Evolutionary conservation across 1,140 invertebrate genomes (phyloP), one percentile per base, ranked within the genome.

Genomic region (Aplysia californica): DNA sequence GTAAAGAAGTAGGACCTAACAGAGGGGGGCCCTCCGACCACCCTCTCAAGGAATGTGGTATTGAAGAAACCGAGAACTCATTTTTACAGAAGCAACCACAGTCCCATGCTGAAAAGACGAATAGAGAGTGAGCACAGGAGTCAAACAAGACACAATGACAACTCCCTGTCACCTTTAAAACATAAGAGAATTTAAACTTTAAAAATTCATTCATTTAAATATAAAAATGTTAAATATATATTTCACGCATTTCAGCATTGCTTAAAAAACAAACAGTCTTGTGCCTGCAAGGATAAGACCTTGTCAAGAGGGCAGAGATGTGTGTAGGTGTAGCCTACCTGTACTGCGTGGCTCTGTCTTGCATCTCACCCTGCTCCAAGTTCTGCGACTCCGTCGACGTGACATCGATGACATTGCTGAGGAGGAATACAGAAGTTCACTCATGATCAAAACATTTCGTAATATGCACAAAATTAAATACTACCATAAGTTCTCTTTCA

Each of bases 321-420:
- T n/a, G n/a, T n/a, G n/a, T n/a, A n/a, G n/a, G n/a, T n/a, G 5
- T 35, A 10, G 3, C 35, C 4, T 41, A 75, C 72, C 72, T 75
- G 29, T 75, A 75, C 35, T 75, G 72, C 39, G 61, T 75, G 1
- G 72, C 61, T 31, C 72, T 75, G 36, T 75, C 72, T 33, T 75
- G 72, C 72, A 75, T 41, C 31, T 75, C 59, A 33, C 72, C 72
- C 20, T 75, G 72, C 36, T 75, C 72, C 26, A 75, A 18, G n/a
- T 75, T 75, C 29, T 65, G 61, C 26, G 72, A 75, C n/a, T 75
- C 72, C 18, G 36, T 44, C 39, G 72, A 66, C 6, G 72, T 66
- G 29, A 75, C 72, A 75, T 75, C 72, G 23, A 75, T 75, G 61
- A 75, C 61, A 66, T 75, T 75, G 3, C 72, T 75, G 38, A 55